Base-by-base conservation (phyloP, 2,888 invertebrate species). In the Mythimna lalbum region DNA sequence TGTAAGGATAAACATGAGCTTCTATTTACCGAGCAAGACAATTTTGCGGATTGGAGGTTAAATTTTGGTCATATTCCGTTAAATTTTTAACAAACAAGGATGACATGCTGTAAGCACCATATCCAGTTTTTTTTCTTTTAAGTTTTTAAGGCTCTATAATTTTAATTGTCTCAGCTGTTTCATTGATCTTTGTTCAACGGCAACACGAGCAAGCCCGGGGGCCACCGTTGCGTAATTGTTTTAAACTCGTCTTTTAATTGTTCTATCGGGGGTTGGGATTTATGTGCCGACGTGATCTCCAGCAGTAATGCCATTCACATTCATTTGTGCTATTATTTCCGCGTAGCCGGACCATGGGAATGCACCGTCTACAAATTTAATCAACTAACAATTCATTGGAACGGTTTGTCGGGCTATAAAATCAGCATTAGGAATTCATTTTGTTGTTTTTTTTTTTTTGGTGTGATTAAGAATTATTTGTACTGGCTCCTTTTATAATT, bases 161-260 rank as follows among this genome's bases (percentile, higher is more conserved):
- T 71, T 73, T 55, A 57, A 63, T 49, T 63, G 62, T 68, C 49
- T 17, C 63, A 57, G 53, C 68, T 61, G 39, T 53, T 73, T 68
- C 69, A 69, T 23, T 83, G 71, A 81, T 87, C 83, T 84, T 83
- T 86, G 85, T 82, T 92, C 91, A 88, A 83, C 88, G 88, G 86
- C 85, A 89, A 93, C 95, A 93, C 94, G 94, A 94, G 86, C 83
- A 85, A 76, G 92, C 95, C 95, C 83, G 85, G 82, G 93, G 95
- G 95, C 94, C 90, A 91, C 91, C 85, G 90, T 92, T 94, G 94
- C 94, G 94, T 96, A 96, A 96, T 96, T 95, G 96, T 96, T 96
- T 96, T 94, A 95, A 95, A 92, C 93, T 94, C 94, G 93, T 93
- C 94, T 95, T 96, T 96, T 96, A 96, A 96, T 96, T 96, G 95